Conservation (phyloP, 2,797 vertebrate species). For the Galagoides demidoff region DNA sequence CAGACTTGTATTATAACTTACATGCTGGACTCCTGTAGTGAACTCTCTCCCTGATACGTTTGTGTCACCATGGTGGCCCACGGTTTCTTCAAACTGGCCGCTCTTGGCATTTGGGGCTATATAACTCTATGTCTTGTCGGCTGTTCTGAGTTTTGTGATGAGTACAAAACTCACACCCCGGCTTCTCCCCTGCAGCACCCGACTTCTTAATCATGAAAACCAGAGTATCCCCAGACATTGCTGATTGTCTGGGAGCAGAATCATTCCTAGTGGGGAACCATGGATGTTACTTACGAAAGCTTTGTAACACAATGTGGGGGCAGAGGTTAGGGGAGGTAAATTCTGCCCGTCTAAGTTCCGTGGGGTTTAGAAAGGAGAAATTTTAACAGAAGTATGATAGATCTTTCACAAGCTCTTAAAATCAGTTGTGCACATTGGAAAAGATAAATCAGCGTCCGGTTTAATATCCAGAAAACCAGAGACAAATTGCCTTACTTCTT, state of each 20-base stretch:
- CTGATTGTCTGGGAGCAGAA: neutral
- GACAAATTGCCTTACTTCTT: neutral
- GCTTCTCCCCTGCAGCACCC: neutral
- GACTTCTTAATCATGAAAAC: neutral
- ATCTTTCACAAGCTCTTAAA: neutral
- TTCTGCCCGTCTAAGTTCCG: neutral
- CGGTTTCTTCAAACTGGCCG: neutral
- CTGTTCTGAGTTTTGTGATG: neutral
- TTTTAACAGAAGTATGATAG: neutral
- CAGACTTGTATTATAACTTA: neutral
- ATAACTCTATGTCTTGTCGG: neutral
- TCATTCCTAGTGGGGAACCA: neutral
- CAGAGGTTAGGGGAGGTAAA: neutral
- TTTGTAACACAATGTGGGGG: neutral
- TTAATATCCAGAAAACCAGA: neutral
- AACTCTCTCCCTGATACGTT: neutral
- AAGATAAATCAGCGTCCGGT: neutral
- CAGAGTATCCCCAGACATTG: neutral
- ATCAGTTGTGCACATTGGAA: neutral
- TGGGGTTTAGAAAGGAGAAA: neutral
- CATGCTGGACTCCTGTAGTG: rapidly evolving
- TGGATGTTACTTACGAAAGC: neutral
- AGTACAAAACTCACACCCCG: neutral
- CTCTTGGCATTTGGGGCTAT: neutral
- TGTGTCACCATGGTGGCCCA: neutral